These are phyloP conservation scores for Kuschelorhynchus macadamiae DNA, from an alignment of 2,888 invertebrate genomes.

Conservation along the genomic window DNA sequence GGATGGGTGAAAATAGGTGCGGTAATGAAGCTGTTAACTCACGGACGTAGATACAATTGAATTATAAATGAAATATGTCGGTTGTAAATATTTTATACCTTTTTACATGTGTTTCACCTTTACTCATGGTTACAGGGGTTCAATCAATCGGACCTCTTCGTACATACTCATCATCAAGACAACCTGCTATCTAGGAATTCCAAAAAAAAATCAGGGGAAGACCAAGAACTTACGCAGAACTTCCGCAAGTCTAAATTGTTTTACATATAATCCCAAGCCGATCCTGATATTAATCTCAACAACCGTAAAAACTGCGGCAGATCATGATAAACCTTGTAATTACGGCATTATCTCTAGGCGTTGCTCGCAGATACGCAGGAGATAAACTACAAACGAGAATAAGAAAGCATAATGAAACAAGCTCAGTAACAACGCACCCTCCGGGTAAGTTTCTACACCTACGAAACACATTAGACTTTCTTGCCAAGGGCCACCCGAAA, in stretches of 20 bases:
- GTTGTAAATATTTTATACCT: too few relatives aligned
- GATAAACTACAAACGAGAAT: constrained; percentile 28
- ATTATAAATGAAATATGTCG: too few relatives aligned
- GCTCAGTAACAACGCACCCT: constrained; percentile 12
- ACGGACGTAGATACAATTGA: constrained; percentile 2
- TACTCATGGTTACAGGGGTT: too few relatives aligned
- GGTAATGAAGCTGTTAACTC: not conserved
- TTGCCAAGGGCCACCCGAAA: constrained; percentile 15
- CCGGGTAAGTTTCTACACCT: constrained; percentile 42
- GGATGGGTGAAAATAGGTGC: not conserved
- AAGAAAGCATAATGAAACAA: constrained; percentile 29
- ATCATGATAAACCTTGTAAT: constrained; percentile 17
- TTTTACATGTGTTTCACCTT: too few relatives aligned
- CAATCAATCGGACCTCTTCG: too few relatives aligned
- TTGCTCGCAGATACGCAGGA: constrained; percentile 6
- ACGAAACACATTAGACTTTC: constrained; percentile 30
- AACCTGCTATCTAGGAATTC: too few relatives aligned
- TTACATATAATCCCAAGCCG: constrained; percentile 4
- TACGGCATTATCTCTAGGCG: constrained; percentile 10
- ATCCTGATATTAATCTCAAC: constrained; percentile 22
- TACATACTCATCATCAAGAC: too few relatives aligned
- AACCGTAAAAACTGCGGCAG: constrained; percentile 11
- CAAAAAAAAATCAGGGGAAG: too few relatives aligned
- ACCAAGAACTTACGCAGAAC: too few relatives aligned
- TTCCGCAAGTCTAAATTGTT: too few relatives aligned